Conservation (phyloP, 1,140 invertebrate genomes). For the Drosophila virilis region DNA sequence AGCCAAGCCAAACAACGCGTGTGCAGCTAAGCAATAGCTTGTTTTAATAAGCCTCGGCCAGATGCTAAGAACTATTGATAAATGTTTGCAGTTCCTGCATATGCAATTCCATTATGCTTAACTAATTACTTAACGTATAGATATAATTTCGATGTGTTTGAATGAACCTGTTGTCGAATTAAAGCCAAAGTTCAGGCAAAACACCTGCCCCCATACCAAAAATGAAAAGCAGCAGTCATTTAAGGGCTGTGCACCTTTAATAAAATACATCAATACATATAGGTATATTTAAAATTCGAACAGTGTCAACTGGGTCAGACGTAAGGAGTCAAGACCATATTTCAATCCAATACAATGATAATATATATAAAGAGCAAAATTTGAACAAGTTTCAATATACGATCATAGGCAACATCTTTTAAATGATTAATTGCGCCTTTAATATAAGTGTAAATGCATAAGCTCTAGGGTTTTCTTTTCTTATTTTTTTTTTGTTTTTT, state of each 20-base stretch:
- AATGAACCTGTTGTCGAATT: too few relatives aligned
- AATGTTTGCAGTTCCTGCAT: too few relatives aligned
- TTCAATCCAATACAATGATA: slow-evolving; percentile 7
- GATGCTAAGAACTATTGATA: too few relatives aligned
- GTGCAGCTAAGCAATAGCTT: too few relatives aligned
- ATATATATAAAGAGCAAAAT: background rate
- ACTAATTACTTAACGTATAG: too few relatives aligned
- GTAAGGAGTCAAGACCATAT: background rate
- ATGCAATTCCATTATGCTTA: too few relatives aligned
- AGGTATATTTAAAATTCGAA: slow-evolving; percentile 18
- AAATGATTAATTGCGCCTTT: slow-evolving; percentile 1
- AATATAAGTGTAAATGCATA: slow-evolving; percentile 34
- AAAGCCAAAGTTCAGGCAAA: too few relatives aligned
- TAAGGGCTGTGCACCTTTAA: slow-evolving; percentile 6
- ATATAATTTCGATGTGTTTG: too few relatives aligned
- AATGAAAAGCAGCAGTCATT: slow-evolving; percentile 10
- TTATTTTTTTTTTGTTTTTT: too few relatives aligned
- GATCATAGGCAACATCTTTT: background rate
- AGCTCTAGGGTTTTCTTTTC: slow-evolving; percentile 8
- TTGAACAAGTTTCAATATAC: slow-evolving; percentile 4
- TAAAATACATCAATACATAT: slow-evolving; percentile 9
- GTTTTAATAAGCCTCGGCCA: too few relatives aligned
- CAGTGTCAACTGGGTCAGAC: background rate
- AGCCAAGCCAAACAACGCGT: too few relatives aligned
- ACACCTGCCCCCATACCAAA: background rate